Evolutionary conservation across 2,888 invertebrate species (phyloP).

Genomic region (Pelosia muscerda): DNA sequence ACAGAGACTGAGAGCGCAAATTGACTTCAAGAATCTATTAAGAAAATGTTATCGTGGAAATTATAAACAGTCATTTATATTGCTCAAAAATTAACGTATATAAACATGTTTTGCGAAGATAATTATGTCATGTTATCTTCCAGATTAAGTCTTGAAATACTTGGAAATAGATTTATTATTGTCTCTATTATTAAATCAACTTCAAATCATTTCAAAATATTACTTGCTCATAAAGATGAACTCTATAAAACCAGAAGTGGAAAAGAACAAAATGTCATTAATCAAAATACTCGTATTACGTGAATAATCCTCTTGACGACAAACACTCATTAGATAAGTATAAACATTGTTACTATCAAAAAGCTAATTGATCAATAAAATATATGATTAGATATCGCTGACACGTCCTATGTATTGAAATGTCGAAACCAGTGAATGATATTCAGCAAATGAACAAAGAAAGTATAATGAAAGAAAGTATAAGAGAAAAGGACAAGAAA

Average conservation of each 20-base stretch:
- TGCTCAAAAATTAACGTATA: not conserved
- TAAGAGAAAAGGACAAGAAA: no score
- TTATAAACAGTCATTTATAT: not conserved
- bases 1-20: not conserved
- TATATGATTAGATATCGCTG: conserved; percentile 27
- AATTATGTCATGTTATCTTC: not conserved
- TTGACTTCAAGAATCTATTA: not conserved
- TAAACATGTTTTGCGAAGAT: not conserved
- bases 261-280: not conserved
- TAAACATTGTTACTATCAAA: conserved; percentile 30
- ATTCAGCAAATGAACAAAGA: not conserved
- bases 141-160: not conserved
- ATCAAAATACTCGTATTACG: not conserved
- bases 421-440: not conserved
- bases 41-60: not conserved
- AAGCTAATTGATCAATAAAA: conserved; percentile 32
- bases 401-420: not conserved
- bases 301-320: conserved; percentile 30
- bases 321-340: conserved; percentile 20
- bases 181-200: not conserved
- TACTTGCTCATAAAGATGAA: not conserved
- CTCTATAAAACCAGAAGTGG: not conserved
- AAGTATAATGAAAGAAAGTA: not conserved
- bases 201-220: not conserved
- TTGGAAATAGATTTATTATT: not conserved